Evolutionary conservation across 92 coral and sea anemone species (phyloP).

Genomic region (Epizoanthus rinbou): DNA sequence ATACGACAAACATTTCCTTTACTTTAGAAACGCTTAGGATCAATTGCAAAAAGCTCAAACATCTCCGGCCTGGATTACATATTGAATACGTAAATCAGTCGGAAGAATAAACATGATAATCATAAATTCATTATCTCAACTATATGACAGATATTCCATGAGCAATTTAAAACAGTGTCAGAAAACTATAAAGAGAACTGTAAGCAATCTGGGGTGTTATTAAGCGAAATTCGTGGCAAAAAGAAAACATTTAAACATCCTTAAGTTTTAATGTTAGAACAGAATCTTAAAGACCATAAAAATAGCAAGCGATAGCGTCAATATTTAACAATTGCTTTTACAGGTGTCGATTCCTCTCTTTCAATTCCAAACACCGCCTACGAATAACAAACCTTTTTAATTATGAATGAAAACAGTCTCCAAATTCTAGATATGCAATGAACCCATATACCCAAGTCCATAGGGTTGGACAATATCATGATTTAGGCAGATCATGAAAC

Average conservation of each 20-base stretch:
- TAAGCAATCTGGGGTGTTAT: not conserved
- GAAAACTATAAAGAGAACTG: not conserved
- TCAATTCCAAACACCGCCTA: too few relatives aligned
- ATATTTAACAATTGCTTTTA: too few relatives aligned
- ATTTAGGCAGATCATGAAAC: too few relatives aligned
- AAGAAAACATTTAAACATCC: not conserved
- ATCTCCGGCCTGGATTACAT: not conserved
- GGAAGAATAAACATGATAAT: not conserved
- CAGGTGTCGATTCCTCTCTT: too few relatives aligned
- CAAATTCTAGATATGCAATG: too few relatives aligned
- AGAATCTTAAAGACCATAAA: not conserved
- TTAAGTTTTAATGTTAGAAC: not conserved
- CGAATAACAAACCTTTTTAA: too few relatives aligned
- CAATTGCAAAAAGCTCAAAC: too few relatives aligned
- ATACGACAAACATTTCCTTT: not conserved
- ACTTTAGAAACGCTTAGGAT: not conserved
- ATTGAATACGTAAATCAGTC: not conserved
- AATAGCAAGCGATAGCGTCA: not conserved
- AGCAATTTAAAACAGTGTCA: not conserved
- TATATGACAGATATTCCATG: not conserved
- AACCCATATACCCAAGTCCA: too few relatives aligned
- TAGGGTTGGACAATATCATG: too few relatives aligned
- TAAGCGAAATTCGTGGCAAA: conserved; percentile 3
- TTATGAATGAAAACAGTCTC: too few relatives aligned
- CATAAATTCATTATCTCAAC: too few relatives aligned